Percentiles rank a stretch among this genome's conserved stretches.
phyloP scores from a whole-genome alignment of 2,888 invertebrate species.

The Oxystoma pomonae region DNA sequence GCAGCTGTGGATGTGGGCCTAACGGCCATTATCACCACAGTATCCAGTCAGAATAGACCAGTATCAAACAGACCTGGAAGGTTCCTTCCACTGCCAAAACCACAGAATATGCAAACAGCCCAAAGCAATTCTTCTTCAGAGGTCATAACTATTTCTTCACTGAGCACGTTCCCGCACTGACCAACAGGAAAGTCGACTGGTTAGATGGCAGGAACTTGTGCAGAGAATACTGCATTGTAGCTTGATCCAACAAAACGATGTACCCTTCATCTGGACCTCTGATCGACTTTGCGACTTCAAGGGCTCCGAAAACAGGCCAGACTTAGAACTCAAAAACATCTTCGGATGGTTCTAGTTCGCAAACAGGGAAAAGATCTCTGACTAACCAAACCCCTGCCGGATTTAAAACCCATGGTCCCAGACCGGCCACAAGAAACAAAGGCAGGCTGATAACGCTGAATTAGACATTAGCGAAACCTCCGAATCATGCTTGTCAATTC shows the following conservation, averaged over 20 bases:
- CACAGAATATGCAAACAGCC: slow-evolving; percentile 79
- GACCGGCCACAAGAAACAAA: slow-evolving; percentile 85
- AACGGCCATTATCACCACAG: slow-evolving; percentile 52
- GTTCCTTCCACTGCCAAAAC: slow-evolving; percentile 75
- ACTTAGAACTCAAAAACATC: slow-evolving; percentile 80
- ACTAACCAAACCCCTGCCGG: slow-evolving; percentile 70
- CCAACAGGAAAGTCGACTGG: slow-evolving; percentile 84
- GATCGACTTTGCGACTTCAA: slow-evolving; percentile 91
- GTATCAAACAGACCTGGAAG: slow-evolving; percentile 74
- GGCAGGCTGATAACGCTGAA: slow-evolving; percentile 88
- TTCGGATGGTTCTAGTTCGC: slow-evolving; percentile 94
- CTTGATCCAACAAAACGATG: slow-evolving; percentile 82
- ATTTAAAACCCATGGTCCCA: slow-evolving; percentile 88
- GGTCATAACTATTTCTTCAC: slow-evolving; percentile 88
- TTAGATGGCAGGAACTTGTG: slow-evolving; percentile 86
- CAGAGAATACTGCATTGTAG: slow-evolving; percentile 91
- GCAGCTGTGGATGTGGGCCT: slow-evolving; percentile 58
- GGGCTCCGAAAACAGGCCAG: slow-evolving; percentile 81
- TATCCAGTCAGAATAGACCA: slow-evolving; percentile 56
- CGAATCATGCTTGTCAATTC: slow-evolving; percentile 81
- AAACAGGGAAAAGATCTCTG: slow-evolving; percentile 76
- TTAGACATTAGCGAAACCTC: slow-evolving; percentile 82
- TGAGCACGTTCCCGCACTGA: slow-evolving; percentile 72
- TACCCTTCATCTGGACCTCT: slow-evolving; percentile 91
- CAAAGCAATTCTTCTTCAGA: slow-evolving; percentile 84